These are phyloP conservation scores for Cabera pusaria DNA, from an alignment of 2,888 invertebrate species.

Conservation along the genomic window DNA sequence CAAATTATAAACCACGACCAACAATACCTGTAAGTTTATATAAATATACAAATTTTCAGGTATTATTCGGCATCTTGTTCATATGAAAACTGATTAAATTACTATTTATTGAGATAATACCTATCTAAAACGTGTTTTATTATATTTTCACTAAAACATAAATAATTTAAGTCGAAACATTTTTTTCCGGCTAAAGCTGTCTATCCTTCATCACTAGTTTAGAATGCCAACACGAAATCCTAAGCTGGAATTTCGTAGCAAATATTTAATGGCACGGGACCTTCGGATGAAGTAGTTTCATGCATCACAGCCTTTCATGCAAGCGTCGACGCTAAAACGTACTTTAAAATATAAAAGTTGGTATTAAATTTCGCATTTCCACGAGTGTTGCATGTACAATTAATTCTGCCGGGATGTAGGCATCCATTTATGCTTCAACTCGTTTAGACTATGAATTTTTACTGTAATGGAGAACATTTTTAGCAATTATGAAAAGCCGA, in stretches of 20 bases:
- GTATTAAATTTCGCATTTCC: constrained; percentile 36
- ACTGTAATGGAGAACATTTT: no score
- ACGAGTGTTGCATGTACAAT: constrained; percentile 28
- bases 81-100: no score
- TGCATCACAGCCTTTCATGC: constrained; percentile 38
- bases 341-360: constrained; percentile 43
- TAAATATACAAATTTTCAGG: no score
- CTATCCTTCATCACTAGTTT: constrained; percentile 4
- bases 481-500: no score
- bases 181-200: background rate
- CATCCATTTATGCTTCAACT: constrained; percentile 29
- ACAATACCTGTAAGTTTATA: no score
- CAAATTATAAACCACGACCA: no score
- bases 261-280: constrained; percentile 35
- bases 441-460: no score
- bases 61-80: no score
- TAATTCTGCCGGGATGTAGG: constrained; percentile 21
- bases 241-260: constrained; percentile 31
- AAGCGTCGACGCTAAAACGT: constrained; percentile 26
- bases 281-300: constrained; percentile 40
- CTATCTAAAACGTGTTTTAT: no score
- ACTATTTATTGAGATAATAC: no score
- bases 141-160: no score
- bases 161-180: no score
- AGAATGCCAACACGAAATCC: constrained; percentile 21